phyloP scores from a whole-genome alignment of 2,113 vertebrate species.

The Poeciliopsis turrubarensis region DNA sequence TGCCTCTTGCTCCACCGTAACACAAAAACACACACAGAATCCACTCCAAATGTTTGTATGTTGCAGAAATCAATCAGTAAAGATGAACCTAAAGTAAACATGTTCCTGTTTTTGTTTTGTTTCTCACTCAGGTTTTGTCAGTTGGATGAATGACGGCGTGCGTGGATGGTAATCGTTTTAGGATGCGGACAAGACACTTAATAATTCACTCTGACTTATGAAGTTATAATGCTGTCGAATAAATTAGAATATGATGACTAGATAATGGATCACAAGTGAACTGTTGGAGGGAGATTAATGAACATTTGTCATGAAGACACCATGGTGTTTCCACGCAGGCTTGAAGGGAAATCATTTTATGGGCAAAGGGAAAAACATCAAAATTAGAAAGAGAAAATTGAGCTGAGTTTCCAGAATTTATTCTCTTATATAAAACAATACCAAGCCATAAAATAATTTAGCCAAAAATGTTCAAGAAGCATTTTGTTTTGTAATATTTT shows the following conservation, averaged over 20 bases:
- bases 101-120: constrained; percentile 30
- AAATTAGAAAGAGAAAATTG: no score
- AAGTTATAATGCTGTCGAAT: neutral
- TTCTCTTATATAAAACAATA: no score
- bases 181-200: neutral
- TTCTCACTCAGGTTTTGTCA: neutral
- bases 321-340: neutral
- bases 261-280: neutral
- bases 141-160: neutral
- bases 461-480: no score
- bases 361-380: no score
- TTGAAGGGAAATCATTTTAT: neutral
- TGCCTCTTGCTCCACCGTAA: constrained; percentile 55
- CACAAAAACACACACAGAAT: constrained; percentile 27
- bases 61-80: constrained; percentile 90
- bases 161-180: neutral
- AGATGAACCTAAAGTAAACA: constrained; percentile 69
- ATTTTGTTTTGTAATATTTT: neutral
- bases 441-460: no score
- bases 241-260: constrained; percentile 1
- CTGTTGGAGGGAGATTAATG: neutral
- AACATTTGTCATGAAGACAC: neutral
- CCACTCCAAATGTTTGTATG: constrained; percentile 77
- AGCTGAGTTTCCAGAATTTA: no score
- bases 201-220: neutral